Conservation (phyloP, 2,888 invertebrate genomes). For the Chironomus riparius region DNA sequence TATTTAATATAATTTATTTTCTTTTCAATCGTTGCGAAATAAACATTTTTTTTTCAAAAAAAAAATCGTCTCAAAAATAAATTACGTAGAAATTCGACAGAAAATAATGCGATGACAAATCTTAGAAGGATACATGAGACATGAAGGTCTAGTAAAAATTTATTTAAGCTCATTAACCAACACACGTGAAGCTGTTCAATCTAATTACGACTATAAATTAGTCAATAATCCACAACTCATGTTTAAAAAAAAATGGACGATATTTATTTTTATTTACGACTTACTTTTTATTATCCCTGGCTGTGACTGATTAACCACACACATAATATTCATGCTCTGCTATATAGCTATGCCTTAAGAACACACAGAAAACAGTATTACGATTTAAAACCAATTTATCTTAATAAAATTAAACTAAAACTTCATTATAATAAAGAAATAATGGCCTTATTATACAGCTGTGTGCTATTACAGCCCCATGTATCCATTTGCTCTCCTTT, state of each 20-base stretch:
- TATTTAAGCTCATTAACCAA: not conserved
- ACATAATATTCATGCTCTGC: not conserved
- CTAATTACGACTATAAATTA: not conserved
- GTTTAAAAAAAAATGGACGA: not conserved
- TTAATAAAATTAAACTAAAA: not conserved
- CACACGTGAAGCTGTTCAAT: not conserved
- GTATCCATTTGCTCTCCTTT: not conserved
- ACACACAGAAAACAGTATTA: not conserved
- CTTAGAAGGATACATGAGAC: too few species aligned
- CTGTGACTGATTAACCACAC: not conserved
- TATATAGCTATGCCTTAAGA: not conserved
- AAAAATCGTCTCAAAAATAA: too few species aligned
- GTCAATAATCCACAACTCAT: not conserved
- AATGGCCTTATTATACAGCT: not conserved
- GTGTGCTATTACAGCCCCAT: not conserved
- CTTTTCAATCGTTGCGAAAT: too few species aligned
- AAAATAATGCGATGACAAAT: too few species aligned
- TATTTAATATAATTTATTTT: too few species aligned
- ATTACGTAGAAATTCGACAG: too few species aligned
- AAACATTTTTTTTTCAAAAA: too few species aligned
- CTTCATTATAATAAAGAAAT: too few species aligned
- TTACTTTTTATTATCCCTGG: not conserved
- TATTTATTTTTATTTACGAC: not conserved
- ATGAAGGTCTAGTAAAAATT: too few species aligned
- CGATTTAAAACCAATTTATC: not conserved